Evolutionary conservation across 2,797 vertebrate genomes (phyloP).

Genomic region (Tokudaia tokunoshimensis): DNA sequence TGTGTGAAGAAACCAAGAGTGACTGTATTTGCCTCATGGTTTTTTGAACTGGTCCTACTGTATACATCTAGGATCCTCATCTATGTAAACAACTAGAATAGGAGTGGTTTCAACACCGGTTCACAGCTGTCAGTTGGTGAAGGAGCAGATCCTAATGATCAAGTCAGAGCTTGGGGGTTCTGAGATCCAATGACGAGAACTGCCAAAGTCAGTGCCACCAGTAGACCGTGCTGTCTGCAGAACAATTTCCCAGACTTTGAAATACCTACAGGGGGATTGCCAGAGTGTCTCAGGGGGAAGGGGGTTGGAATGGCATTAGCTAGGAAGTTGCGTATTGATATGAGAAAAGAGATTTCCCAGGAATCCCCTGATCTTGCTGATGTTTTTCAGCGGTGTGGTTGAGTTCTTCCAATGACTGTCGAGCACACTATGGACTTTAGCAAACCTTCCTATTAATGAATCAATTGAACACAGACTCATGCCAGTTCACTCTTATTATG

Average conservation of each 20-base stretch:
- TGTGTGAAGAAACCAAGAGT: constrained; percentile 34
- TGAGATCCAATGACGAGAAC: neutral
- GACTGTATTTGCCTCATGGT: neutral
- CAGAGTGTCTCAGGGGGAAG: constrained; percentile 59
- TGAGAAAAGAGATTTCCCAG: too few species aligned
- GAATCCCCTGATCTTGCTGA: too few species aligned
- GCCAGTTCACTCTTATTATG: neutral
- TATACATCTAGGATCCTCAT: neutral
- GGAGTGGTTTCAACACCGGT: neutral
- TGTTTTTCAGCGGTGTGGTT: too few species aligned
- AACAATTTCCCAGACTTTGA: constrained; percentile 60
- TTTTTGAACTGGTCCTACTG: neutral
- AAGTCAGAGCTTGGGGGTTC: neutral
- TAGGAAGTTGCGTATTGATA: neutral
- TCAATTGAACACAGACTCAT: too few species aligned
- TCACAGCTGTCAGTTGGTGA: neutral
- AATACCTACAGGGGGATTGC: constrained; percentile 31
- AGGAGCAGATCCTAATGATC: neutral
- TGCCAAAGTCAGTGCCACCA: constrained; percentile 64
- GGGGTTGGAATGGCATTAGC: constrained; percentile 2
- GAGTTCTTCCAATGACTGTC: too few species aligned
- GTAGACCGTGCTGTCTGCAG: neutral
- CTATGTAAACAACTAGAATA: neutral
- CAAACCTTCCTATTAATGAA: too few species aligned
- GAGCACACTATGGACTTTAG: too few species aligned